A percentile compares a stretch with the other conserved stretches of the same genome.
Conservation (phyloP, 2,888 invertebrate species). For the Melanchra persicariae region DNA sequence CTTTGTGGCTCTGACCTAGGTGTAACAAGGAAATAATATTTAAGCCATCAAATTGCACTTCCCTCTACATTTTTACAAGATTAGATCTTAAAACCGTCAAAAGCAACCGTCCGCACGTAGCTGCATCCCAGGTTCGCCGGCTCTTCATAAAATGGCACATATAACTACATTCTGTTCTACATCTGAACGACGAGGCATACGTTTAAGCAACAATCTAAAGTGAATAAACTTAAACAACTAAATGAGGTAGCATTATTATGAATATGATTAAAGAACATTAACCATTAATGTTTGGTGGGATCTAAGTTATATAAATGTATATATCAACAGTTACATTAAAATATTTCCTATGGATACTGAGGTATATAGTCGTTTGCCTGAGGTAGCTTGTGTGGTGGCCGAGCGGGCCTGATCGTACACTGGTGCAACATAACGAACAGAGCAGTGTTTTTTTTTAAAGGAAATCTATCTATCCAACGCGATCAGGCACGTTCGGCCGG, state of each 20-base stretch:
- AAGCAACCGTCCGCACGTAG: neutral
- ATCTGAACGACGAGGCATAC: constrained; percentile 59
- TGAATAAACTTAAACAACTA: constrained; percentile 75
- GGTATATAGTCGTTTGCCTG: constrained; percentile 86
- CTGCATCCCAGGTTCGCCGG: constrained; percentile 31
- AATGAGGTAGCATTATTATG: constrained; percentile 89
- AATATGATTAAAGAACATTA: constrained; percentile 83
- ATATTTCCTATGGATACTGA: constrained; percentile 87
- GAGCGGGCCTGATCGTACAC: constrained; percentile 42
- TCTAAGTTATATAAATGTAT: constrained; percentile 82
- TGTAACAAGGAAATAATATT: constrained; percentile 26
- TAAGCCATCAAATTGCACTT: constrained; percentile 29
- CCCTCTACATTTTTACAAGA: constrained; percentile 17
- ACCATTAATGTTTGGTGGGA: constrained; percentile 89
- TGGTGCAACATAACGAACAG: constrained; percentile 39
- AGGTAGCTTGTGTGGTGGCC: constrained; percentile 81
- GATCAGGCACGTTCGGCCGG: constrained; percentile 62
- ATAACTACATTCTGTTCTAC: constrained; percentile 59
- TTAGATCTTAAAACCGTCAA: constrained; percentile 23
- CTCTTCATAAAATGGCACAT: constrained; percentile 67
- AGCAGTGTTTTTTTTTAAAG: constrained; percentile 40
- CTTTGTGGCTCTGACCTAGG: constrained; percentile 2
- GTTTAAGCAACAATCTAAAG: constrained; percentile 72
- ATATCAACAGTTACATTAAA: constrained; percentile 84
- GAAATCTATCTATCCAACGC: constrained; percentile 46